These are phyloP conservation scores for Kryptolebias marmoratus DNA, from an alignment of 2,113 vertebrate genomes.

Conservation along the genomic window DNA sequence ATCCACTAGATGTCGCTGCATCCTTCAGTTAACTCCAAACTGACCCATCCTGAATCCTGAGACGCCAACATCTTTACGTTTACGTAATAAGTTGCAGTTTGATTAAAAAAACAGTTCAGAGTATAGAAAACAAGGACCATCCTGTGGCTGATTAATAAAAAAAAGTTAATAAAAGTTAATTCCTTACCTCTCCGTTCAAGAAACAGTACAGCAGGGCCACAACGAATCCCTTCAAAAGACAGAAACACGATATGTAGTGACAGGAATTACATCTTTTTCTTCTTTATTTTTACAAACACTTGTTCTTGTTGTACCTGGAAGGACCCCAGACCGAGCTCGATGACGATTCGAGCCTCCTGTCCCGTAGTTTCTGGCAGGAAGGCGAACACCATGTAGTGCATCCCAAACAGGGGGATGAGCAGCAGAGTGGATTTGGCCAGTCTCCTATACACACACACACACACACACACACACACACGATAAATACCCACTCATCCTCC, in stretches of 20 bases:
- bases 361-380: slow-evolving; percentile 88
- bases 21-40: too few species aligned
- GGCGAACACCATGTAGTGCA: slow-evolving; percentile 93
- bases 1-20: background rate
- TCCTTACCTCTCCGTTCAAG: slow-evolving; percentile 92
- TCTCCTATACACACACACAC: slow-evolving; percentile 78
- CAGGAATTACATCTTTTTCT: background rate
- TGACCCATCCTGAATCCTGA: background rate
- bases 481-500: background rate
- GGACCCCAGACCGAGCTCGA: slow-evolving; percentile 90
- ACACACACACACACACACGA: background rate
- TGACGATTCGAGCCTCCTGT: slow-evolving; percentile 87
- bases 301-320: slow-evolving; percentile 83
- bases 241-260: slow-evolving; percentile 4
- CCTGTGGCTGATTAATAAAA: background rate
- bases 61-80: background rate
- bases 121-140: background rate
- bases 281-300: background rate
- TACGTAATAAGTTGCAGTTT: background rate
- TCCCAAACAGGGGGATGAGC: slow-evolving; percentile 94
- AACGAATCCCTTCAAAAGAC: slow-evolving; percentile 85
- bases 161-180: background rate
- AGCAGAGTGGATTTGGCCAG: slow-evolving; percentile 93
- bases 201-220: slow-evolving; percentile 94
- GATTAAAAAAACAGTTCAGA: background rate